These are phyloP conservation scores for Uria aalge DNA, from an alignment of 2,113 vertebrate species.

Conservation along the genomic window DNA sequence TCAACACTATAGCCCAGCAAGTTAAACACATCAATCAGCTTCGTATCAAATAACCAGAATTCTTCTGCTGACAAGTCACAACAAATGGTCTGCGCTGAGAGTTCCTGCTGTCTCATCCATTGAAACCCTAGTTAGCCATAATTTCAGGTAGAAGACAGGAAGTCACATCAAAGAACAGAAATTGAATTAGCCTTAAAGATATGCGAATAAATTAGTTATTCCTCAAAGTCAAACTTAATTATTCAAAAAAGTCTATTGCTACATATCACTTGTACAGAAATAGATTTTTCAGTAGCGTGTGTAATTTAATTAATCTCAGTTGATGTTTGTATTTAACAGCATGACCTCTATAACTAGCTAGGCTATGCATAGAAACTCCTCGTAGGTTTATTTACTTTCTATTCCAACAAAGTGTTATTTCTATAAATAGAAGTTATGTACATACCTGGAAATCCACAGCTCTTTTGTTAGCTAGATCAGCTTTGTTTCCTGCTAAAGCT, in stretches of 20 bases:
- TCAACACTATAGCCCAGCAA: not conserved
- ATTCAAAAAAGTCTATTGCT: not conserved
- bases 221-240: not conserved
- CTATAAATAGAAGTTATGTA: not conserved
- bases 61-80: not conserved
- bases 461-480: constrained; percentile 95
- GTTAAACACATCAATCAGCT: not conserved
- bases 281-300: not conserved
- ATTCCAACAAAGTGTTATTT: not conserved
- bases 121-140: not conserved
- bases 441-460: constrained; percentile 97
- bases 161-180: not conserved
- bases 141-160: not conserved
- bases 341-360: not conserved
- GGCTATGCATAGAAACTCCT: not conserved
- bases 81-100: not conserved
- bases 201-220: not conserved
- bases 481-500: constrained; percentile 98
- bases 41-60: not conserved
- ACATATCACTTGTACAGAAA: not conserved
- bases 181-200: not conserved
- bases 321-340: not conserved
- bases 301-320: not conserved
- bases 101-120: not conserved
- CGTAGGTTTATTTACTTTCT: not conserved